phyloP scores from a whole-genome alignment of 2,113 vertebrate genomes.

The Helogale parvula region DNA sequence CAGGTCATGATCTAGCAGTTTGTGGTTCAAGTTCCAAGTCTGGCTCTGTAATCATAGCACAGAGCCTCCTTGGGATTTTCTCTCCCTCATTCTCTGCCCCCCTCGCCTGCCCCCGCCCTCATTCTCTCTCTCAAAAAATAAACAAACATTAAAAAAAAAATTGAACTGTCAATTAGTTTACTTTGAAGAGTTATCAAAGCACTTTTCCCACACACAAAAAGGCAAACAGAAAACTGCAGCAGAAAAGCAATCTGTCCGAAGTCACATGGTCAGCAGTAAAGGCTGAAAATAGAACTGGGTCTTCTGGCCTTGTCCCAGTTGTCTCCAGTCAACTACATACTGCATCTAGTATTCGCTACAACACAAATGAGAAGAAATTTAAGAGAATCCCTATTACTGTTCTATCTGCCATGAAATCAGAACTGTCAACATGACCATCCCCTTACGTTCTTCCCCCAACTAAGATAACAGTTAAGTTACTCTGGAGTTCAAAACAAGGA shows the following conservation, averaged over 20 bases:
- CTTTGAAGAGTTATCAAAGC: neutral
- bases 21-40: no score
- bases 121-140: no score
- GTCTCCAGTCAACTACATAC: neutral
- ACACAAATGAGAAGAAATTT: conserved; percentile 18
- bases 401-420: neutral
- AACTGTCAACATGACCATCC: neutral
- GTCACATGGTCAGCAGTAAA: neutral
- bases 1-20: no score
- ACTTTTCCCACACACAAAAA: neutral
- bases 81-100: no score
- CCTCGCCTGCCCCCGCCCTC: no score
- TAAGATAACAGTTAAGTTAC: neutral
- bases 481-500: conserved; percentile 37
- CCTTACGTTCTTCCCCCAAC: neutral
- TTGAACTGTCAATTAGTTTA: neutral
- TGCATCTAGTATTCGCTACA: neutral
- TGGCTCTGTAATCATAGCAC: no score
- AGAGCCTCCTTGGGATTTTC: no score
- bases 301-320: neutral
- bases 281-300: neutral
- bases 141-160: neutral
- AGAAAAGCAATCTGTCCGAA: neutral
- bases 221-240: neutral
- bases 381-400: neutral